phyloP scores from a whole-genome alignment of 2,113 vertebrate species.

The Suncus etruscus region DNA sequence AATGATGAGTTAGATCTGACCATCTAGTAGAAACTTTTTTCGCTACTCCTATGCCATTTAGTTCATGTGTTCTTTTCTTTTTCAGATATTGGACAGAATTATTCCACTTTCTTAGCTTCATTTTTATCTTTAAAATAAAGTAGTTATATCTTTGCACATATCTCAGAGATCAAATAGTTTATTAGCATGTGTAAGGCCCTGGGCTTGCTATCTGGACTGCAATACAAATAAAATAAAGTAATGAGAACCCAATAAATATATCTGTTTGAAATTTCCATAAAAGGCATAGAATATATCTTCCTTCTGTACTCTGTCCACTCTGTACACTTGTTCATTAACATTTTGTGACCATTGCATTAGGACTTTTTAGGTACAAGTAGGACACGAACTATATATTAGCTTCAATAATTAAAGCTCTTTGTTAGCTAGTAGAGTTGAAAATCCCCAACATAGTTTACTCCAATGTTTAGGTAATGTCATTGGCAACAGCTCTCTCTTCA shows the following conservation, averaged over 20 bases:
- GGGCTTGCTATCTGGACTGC: too few species aligned
- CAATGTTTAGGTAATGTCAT: neutral
- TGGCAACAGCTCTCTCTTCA: neutral
- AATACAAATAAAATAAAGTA: too few species aligned
- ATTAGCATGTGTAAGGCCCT: too few species aligned
- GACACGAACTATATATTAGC: neutral
- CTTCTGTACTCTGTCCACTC: neutral
- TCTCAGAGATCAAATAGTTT: too few species aligned
- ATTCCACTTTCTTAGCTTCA: neutral
- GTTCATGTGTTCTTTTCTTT: neutral
- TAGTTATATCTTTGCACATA: too few species aligned
- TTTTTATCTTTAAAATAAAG: neutral
- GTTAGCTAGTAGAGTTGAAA: neutral
- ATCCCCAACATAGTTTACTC: neutral
- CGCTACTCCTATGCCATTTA: neutral
- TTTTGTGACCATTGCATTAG: neutral
- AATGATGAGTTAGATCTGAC: neutral
- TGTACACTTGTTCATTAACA: neutral
- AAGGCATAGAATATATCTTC: neutral
- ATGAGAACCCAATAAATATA: neutral
- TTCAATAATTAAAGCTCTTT: neutral
- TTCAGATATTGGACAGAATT: neutral
- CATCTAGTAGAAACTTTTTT: neutral
- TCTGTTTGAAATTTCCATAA: neutral
- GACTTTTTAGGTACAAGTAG: neutral